Evolutionary conservation across 2,113 vertebrate genomes (phyloP).

Genomic region (Eptesicus fuscus): DNA sequence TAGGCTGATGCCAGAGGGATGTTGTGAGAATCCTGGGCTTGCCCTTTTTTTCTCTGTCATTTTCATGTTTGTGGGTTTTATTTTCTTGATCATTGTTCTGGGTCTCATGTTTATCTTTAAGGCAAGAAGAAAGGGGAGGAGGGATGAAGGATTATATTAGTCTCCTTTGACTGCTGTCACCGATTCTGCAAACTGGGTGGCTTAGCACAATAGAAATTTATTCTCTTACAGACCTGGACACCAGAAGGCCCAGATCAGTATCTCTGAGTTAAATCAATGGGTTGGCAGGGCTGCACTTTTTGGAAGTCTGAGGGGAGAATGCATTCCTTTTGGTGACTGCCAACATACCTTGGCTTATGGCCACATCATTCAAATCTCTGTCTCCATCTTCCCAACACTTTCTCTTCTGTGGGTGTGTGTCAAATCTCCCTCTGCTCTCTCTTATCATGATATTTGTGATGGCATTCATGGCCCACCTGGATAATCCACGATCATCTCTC

Average conservation of each 20-base stretch:
- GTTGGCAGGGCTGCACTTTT: neutral
- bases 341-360: neutral
- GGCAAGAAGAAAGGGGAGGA: neutral
- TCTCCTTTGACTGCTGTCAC: neutral
- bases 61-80: neutral
- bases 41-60: neutral
- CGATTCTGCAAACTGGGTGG: neutral
- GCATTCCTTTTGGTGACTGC: neutral
- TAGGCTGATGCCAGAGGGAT: neutral
- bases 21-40: too few relatives aligned
- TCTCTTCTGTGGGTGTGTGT: neutral
- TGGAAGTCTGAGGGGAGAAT: too few relatives aligned
- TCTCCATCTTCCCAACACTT: neutral
- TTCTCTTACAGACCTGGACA: neutral
- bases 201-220: neutral
- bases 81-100: neutral
- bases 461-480: neutral
- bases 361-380: neutral
- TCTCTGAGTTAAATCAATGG: neutral
- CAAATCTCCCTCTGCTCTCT: neutral
- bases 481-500: neutral
- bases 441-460: neutral
- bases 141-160: neutral
- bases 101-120: neutral
- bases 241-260: neutral